These are phyloP conservation scores for Bettongia penicillata DNA, from an alignment of 2,113 vertebrate species.

Conservation along the genomic window DNA sequence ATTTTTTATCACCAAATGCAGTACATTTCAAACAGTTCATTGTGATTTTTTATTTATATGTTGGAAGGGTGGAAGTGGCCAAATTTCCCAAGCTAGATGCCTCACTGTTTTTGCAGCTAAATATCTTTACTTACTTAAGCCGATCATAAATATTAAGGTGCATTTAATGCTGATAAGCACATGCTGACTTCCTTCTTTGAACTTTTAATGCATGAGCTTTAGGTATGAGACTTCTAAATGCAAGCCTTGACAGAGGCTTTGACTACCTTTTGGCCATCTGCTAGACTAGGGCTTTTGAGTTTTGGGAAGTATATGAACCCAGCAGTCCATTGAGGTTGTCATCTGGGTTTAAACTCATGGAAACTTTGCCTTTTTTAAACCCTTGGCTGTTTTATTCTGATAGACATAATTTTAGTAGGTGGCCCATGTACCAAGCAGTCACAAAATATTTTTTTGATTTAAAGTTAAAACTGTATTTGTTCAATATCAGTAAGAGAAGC, in stretches of 20 bases:
- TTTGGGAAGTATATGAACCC: not conserved
- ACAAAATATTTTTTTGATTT: slow-evolving; percentile 46
- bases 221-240: slow-evolving; percentile 28
- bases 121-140: not conserved
- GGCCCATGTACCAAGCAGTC: not conserved
- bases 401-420: slow-evolving; percentile 32
- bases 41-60: not conserved
- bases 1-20: not conserved
- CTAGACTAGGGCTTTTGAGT: not conserved
- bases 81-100: not conserved
- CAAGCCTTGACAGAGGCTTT: not conserved
- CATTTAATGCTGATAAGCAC: slow-evolving; percentile 39
- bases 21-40: not conserved
- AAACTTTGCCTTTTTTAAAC: slow-evolving; percentile 22
- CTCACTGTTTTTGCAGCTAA: not conserved
- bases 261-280: not conserved
- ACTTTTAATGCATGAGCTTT: slow-evolving; percentile 35
- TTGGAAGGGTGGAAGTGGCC: not conserved
- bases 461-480: slow-evolving; percentile 36
- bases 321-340: not conserved
- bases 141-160: not conserved
- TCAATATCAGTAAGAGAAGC: not conserved
- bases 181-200: slow-evolving; percentile 26
- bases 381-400: slow-evolving; percentile 44
- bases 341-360: slow-evolving; percentile 25